These are phyloP conservation scores for Ondatra zibethicus DNA, from an alignment of 2,113 vertebrate species.

Conservation along the genomic window DNA sequence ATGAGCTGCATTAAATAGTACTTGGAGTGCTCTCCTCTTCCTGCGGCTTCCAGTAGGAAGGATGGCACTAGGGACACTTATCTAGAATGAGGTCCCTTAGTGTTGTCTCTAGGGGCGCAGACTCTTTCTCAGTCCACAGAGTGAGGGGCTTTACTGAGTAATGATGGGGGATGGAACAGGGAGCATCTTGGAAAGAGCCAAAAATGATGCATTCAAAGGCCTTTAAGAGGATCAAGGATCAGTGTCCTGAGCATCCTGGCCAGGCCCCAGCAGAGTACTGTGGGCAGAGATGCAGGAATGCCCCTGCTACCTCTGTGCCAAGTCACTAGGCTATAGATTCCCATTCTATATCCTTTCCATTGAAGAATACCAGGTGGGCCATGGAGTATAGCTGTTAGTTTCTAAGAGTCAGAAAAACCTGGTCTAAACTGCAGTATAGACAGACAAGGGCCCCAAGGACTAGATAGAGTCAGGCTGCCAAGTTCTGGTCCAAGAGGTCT, in stretches of 20 bases:
- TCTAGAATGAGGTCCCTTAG: not conserved
- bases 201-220: not conserved
- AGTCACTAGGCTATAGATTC: not conserved
- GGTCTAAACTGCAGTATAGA: not conserved
- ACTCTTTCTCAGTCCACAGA: not conserved
- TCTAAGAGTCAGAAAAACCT: not conserved
- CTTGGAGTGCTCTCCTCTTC: conserved; percentile 38
- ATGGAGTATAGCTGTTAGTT: not conserved
- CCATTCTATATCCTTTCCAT: not conserved
- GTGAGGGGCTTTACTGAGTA: not conserved
- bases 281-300: not conserved
- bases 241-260: not conserved
- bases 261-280: not conserved
- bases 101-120: not conserved
- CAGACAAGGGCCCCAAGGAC: not conserved
- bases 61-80: not conserved
- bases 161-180: fast-evolving
- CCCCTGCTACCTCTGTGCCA: not conserved
- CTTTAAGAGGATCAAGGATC: not conserved
- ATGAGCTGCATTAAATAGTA: conserved; percentile 60
- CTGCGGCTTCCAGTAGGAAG: conserved; percentile 14
- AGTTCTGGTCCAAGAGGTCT: not conserved
- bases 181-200: not conserved
- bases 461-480: not conserved
- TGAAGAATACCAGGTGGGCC: not conserved